Evolutionary conservation across 2,797 vertebrate species (phyloP), one percentile per base, ranked within the genome.

Genomic region (Chaunax sp.): DNA sequence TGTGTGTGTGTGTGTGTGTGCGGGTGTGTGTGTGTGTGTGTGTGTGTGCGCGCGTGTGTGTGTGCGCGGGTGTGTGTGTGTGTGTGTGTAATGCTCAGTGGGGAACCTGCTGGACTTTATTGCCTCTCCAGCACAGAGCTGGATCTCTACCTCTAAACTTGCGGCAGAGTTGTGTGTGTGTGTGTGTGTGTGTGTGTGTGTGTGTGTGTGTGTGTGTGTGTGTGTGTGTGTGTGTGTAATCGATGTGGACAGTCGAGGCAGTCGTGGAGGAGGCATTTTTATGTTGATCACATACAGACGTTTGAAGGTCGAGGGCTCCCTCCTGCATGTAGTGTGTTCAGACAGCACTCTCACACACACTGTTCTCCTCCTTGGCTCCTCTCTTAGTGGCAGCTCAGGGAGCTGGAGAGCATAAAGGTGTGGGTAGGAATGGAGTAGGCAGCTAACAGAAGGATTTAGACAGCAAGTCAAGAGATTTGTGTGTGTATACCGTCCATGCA

Each of bases 231-330:
- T 28, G 26, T 47, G 50, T 64, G 67, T 65, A 57, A 50, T 54
- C 62, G 43, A 47, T 60, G 45, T 65, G 54, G 37, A 75, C 58
- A 59, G 80, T 67, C 3, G 33, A 59, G 61, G 60, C 43, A 66
- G 75, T 82, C 35, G 76, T 80, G 74, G 83, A 81, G 74, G 73
- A 78, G 89, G 80, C 79, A 83, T 86, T 89, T 89, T 87, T 79
- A 90, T 91, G 87, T 92, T 90, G 81, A 89, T 87, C 88, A 84
- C 81, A 89, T 81, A 75, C 75, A 88, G 81, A 87, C 75, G 68
- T 89, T 80, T 92, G 88, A 92, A 92, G 91, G 91, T 92, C 92
- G 92, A 90, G 80, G 62, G 72, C 76, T 82, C 83, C 86, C 77
- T 67, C 20, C 40, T 83, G 67, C 67, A 83, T 80, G 72, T 69